These are phyloP conservation scores for Himalopsyche anomala DNA, from an alignment of 2,888 invertebrate genomes.

Conservation along the genomic window DNA sequence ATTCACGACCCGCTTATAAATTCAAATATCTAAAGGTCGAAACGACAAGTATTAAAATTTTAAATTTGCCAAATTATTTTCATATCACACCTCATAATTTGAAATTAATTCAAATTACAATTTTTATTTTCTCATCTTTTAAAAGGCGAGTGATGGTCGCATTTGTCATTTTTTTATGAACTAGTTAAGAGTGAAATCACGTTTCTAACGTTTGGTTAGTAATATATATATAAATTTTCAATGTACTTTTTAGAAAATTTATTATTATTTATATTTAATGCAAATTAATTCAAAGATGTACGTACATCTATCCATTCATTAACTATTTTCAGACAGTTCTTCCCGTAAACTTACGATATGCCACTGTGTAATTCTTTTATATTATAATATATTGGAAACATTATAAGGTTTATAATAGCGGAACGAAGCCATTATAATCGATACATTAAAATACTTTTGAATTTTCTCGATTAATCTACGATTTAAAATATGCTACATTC, in stretches of 20 bases:
- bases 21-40: conserved; percentile 14
- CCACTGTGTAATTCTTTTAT: neutral
- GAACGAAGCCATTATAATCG: neutral
- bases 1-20: conserved; percentile 17
- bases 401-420: neutral
- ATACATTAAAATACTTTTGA: neutral
- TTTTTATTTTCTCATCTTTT: neutral
- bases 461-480: neutral
- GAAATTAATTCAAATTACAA: neutral
- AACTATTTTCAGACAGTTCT: neutral
- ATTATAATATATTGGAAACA: neutral
- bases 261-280: too few relatives aligned
- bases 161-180: too few relatives aligned
- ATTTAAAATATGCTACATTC: neutral
- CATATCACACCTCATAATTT: neutral
- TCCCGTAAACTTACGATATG: neutral
- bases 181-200: too few relatives aligned
- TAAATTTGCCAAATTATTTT: neutral
- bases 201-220: too few relatives aligned
- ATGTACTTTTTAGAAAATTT: too few relatives aligned
- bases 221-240: too few relatives aligned
- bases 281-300: too few relatives aligned
- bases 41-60: neutral
- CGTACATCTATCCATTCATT: neutral
- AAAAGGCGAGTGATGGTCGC: neutral